Percentiles rank a stretch among this genome's conserved stretches.
Evolutionary conservation across 2,113 vertebrate genomes (phyloP).

Genomic region (Tetrao urogallus): DNA sequence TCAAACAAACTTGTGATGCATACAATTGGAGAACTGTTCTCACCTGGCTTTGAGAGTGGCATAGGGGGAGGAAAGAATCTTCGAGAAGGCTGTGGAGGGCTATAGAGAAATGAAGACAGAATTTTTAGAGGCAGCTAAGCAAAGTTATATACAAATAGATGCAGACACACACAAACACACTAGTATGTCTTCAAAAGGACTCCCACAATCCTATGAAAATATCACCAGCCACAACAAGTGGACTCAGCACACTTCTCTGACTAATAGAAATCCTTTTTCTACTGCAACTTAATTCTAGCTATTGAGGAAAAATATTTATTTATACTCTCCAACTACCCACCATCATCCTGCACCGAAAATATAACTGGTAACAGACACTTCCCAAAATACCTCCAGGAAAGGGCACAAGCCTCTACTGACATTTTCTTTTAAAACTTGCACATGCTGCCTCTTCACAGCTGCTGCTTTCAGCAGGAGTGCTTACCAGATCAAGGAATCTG

Average conservation of each 20-base stretch:
- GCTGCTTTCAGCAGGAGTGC: background rate
- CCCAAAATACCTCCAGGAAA: background rate
- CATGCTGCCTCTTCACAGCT: background rate
- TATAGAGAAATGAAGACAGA: slow-evolving; percentile 61
- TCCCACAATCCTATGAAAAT: background rate
- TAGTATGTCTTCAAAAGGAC: background rate
- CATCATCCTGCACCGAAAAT: background rate
- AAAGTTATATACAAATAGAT: background rate
- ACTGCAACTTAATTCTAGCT: background rate
- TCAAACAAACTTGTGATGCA: background rate
- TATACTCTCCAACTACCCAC: background rate
- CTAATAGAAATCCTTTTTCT: background rate
- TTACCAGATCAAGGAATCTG: background rate
- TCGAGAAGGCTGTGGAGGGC: slow-evolving; percentile 89
- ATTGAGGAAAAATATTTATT: background rate
- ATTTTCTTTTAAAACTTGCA: background rate
- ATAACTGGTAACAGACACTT: background rate
- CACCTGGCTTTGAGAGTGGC: slow-evolving; percentile 98
- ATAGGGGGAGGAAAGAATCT: slow-evolving; percentile 96
- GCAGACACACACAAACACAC: background rate
- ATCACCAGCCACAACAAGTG: background rate
- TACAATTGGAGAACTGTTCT: background rate
- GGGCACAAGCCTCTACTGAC: background rate
- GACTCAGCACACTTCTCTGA: background rate
- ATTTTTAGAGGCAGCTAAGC: background rate